Conservation (phyloP, 2,113 vertebrate species). For the Ochotona princeps region DNA sequence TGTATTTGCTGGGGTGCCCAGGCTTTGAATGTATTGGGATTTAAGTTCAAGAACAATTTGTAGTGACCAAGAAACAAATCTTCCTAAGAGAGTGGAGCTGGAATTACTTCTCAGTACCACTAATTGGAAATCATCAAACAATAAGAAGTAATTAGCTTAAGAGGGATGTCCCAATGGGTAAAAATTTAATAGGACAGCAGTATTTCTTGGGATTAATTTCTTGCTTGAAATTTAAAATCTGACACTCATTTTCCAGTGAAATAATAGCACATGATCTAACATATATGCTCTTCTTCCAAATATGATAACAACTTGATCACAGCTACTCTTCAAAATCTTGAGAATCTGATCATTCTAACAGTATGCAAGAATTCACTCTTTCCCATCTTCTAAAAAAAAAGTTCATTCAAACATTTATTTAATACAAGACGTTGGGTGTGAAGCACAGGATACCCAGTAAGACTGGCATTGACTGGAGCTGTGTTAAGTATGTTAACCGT, state of each 20-base stretch:
- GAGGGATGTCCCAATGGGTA: neutral
- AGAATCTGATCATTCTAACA: neutral
- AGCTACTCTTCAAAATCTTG: neutral
- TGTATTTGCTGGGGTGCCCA: neutral
- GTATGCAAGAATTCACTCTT: constrained; percentile 4
- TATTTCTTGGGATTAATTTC: constrained; percentile 23
- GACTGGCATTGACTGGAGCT: neutral
- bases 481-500: neutral
- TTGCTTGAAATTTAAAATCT: constrained; percentile 28
- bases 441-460: neutral
- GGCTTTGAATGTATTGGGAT: neutral
- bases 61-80: constrained; percentile 2
- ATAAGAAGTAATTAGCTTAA: constrained; percentile 23
- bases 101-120: constrained; percentile 26
- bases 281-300: neutral
- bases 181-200: constrained; percentile 11
- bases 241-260: neutral
- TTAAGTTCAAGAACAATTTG: constrained; percentile 3
- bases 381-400: constrained; percentile 6
- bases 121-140: neutral
- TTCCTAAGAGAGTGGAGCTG: neutral
- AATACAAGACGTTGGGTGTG: neutral
- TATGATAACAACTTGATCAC: neutral
- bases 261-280: neutral
- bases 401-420: neutral